A percentile compares a stretch with the other conserved stretches of the same genome.
Evolutionary conservation across 2,113 vertebrate species (phyloP).

Genomic region (Salvelinus sp.): DNA sequence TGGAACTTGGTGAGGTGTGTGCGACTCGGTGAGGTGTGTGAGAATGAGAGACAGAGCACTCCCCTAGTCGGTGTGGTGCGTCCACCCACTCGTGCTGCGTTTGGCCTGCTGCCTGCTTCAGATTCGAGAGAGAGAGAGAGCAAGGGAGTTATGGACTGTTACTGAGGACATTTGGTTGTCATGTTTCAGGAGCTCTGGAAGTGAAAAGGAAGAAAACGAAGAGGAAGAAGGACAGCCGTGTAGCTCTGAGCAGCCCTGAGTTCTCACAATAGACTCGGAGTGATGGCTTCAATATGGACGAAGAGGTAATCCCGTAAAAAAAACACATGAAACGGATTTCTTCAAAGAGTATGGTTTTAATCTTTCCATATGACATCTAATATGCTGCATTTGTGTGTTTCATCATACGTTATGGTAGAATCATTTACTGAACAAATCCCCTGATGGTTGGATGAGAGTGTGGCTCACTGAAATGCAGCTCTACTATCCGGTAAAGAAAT

Average conservation of each 20-base stretch:
- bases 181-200: slow-evolving; percentile 10
- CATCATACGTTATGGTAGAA: not conserved
- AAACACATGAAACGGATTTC: not conserved
- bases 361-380: not conserved
- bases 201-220: not conserved
- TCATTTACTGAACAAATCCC: not conserved
- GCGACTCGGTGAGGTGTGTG: not conserved
- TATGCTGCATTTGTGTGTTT: not conserved
- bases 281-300: not conserved
- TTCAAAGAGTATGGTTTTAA: not conserved
- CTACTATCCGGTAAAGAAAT: not conserved
- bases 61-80: not conserved
- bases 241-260: not conserved
- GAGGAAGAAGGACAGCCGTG: not conserved
- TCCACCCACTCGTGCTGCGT: not conserved
- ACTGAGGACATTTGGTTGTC: not conserved
- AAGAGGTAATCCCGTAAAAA: not conserved
- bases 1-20: not conserved
- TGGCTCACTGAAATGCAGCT: not conserved
- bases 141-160: not conserved
- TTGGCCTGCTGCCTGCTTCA: not conserved
- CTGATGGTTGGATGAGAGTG: not conserved
- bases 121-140: not conserved
- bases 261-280: not conserved
- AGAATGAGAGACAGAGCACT: not conserved